A percentile compares a stretch with the other conserved stretches of the same genome.
Conservation (phyloP, 1,140 invertebrate species). For the Diabrotica undecimpunctata region DNA sequence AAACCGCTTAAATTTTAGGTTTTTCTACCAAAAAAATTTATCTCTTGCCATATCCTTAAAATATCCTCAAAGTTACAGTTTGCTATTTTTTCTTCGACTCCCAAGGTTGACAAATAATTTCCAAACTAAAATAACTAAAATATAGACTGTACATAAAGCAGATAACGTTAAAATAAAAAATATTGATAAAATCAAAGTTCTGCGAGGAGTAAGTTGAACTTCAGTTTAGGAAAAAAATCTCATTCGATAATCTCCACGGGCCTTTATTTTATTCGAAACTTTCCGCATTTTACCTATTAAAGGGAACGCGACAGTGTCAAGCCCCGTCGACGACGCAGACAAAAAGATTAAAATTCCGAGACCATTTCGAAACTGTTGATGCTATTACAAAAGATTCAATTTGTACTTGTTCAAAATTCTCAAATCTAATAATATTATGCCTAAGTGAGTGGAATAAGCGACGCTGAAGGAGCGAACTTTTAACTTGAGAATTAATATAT, state of each 20-base stretch:
- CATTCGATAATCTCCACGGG: neutral
- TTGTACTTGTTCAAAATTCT: constrained; percentile 18
- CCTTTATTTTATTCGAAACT: constrained; percentile 3
- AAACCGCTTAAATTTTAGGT: too few relatives aligned
- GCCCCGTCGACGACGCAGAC: neutral
- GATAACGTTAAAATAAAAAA: too few relatives aligned
- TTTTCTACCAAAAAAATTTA: too few relatives aligned
- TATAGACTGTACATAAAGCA: too few relatives aligned
- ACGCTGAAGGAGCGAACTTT: constrained; percentile 15
- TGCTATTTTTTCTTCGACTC: too few relatives aligned
- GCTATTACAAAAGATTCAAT: constrained; percentile 22
- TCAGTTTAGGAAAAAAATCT: neutral
- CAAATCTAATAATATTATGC: constrained; percentile 22
- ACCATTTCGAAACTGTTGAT: constrained; percentile 18
- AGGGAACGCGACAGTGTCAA: neutral
- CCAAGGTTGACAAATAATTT: too few relatives aligned
- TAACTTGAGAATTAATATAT: constrained; percentile 18
- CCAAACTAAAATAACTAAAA: too few relatives aligned
- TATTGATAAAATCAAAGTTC: too few relatives aligned
- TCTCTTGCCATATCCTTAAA: too few relatives aligned
- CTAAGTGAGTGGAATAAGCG: constrained; percentile 22
- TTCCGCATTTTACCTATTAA: constrained; percentile 2
- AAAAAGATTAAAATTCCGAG: constrained; percentile 18
- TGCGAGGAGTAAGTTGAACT: too few relatives aligned
- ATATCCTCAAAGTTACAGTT: too few relatives aligned